Evolutionary conservation across 1,140 invertebrate genomes (phyloP).

Genomic region (Andrena cerasifolii): DNA sequence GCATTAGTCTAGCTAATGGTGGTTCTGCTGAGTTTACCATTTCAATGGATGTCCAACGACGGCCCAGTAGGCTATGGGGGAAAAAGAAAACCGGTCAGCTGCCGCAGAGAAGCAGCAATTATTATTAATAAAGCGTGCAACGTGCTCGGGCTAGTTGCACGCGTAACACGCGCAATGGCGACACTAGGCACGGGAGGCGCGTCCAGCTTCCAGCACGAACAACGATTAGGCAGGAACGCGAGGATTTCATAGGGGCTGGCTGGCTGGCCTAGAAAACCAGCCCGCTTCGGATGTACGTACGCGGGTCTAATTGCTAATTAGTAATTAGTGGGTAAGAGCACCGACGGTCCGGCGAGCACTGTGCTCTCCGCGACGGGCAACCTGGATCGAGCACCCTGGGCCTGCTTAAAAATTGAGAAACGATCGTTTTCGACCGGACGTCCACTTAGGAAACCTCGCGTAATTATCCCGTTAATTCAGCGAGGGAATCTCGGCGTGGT

Average conservation of each 20-base stretch:
- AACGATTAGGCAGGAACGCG: conserved; percentile 49
- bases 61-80: too few relatives aligned
- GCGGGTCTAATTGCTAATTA: conserved; percentile 50
- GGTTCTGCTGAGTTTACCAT: too few relatives aligned
- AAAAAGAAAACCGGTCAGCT: background rate
- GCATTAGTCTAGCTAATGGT: too few relatives aligned
- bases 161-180: background rate
- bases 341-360: background rate
- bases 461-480: too few relatives aligned
- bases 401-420: background rate
- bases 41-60: too few relatives aligned
- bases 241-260: conserved; percentile 24
- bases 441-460: too few relatives aligned
- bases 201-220: conserved; percentile 35
- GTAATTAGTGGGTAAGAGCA: conserved; percentile 33
- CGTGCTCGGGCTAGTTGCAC: background rate
- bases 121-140: background rate
- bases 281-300: too few relatives aligned
- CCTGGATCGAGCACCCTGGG: background rate
- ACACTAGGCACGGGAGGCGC: background rate
- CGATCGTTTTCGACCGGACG: too few relatives aligned
- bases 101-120: background rate
- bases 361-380: background rate
- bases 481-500: too few relatives aligned
- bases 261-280: conserved; percentile 38